Conservation (phyloP, 2,797 vertebrate genomes). For the Micromesistius poutassou region DNA sequence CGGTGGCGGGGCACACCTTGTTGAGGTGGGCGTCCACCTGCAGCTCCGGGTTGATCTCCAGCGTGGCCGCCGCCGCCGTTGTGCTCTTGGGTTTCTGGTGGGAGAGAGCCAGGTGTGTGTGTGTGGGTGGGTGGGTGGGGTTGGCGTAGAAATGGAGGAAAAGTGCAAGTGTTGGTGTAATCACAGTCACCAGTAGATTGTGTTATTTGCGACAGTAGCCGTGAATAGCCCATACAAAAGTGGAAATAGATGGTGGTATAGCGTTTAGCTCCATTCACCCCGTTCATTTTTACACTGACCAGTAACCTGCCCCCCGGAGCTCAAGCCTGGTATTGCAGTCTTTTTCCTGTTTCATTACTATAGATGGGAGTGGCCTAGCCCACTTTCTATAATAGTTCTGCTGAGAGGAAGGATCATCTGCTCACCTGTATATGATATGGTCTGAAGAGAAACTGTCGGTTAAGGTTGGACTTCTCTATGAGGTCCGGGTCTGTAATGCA, state of each 20-base stretch:
- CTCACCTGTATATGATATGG: slow-evolving; percentile 94
- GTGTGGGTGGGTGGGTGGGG: too few species aligned
- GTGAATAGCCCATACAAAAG: not conserved
- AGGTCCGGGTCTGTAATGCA: slow-evolving; percentile 96
- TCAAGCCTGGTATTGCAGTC: not conserved
- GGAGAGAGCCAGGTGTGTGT: not conserved
- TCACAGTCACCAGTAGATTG: not conserved
- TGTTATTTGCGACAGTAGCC: not conserved
- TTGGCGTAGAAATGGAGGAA: not conserved
- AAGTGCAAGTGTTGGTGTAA: not conserved
- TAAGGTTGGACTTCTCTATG: slow-evolving; percentile 98
- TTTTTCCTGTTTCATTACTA: not conserved
- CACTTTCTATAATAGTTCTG: not conserved
- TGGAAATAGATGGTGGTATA: not conserved
- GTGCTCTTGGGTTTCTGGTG: slow-evolving; percentile 92
- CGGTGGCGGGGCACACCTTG: slow-evolving; percentile 94
- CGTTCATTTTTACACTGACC: not conserved
- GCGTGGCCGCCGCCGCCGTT: slow-evolving; percentile 87
- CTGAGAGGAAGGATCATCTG: not conserved
- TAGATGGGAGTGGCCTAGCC: not conserved
- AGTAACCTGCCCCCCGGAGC: not conserved
- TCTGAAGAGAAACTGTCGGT: slow-evolving; percentile 96
- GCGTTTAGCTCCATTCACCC: not conserved
- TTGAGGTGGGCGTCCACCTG: slow-evolving; percentile 89
- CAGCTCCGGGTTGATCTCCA: slow-evolving; percentile 87